Base-by-base conservation (phyloP, 2,113 vertebrate species). In the Seriola rivoliana region DNA sequence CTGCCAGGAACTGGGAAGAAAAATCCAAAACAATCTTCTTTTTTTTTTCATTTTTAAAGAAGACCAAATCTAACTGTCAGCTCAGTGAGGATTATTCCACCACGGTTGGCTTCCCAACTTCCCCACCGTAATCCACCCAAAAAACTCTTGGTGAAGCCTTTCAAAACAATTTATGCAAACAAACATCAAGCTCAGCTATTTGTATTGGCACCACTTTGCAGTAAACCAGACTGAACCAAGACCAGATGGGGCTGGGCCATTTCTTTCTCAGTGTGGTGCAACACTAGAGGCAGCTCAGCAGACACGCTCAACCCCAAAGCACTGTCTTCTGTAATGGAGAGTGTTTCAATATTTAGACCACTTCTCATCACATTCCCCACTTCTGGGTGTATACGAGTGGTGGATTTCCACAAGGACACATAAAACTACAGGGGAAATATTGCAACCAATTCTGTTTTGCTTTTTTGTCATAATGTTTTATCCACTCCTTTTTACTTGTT, bases 141-240 rank as follows among this genome's bases (percentile, higher is more conserved):
- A 96, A 96, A 97, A 97, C 95, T 97, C 95, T 87, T 95, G 93
- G 95, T 95, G 96, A 97, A 96, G 96, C 96, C 96, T 97, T 97
- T 98, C 97, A 97, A 97, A 98, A 98, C 96, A 97, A 96, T 97
- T 98, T 97, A 98, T 97, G 96, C 96, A 98, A 97, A 97, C 97
- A 98, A 97, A 98, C 96, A 97, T 96, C 95, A 96, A 97, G 96
- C 93, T 71, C 89, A 95, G 96, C 96, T 97, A 97, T 98, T 98
- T 98, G 96, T 97, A 97, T 97, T 97, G 97, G 97, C 97, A 97
- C 93, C 94, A 93, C 94, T 95, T 95, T 95, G 94, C 95, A 95
- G 95, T 96, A 96, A 98, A 97, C 96, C 95, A 94, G 95, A 93
- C 94, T 94, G 96, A 97, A 98, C 95, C 95, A 95, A 92, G 95